These are phyloP conservation scores for Hirtodrosophila alboralis DNA, from an alignment of 2,888 invertebrate species.

Conservation along the genomic window DNA sequence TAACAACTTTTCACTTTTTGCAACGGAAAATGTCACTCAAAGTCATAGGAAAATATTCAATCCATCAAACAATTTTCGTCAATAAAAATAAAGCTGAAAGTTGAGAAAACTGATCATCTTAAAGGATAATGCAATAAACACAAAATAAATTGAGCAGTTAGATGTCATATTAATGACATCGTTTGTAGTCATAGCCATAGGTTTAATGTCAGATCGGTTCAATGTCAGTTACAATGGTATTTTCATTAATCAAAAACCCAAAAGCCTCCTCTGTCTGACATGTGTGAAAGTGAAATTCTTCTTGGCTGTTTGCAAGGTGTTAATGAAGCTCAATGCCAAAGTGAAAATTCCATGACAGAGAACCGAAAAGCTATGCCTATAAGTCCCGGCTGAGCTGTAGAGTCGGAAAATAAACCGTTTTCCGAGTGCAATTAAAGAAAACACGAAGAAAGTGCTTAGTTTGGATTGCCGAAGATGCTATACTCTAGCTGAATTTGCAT, in stretches of 20 bases:
- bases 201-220: conserved; percentile 44
- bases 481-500: no score
- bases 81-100: conserved; percentile 12
- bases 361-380: conserved; percentile 15
- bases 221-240: conserved; percentile 31
- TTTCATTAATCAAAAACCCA: conserved; percentile 47
- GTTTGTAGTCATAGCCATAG: conserved; percentile 22
- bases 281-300: conserved; percentile 73
- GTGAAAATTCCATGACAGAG: conserved; percentile 61
- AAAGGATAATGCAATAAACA: conserved; percentile 45
- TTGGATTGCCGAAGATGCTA: no score
- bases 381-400: conserved; percentile 10
- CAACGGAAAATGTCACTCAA: conserved; percentile 77
- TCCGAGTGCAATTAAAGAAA: no score
- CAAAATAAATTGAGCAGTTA: conserved; percentile 53
- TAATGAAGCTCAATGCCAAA: conserved; percentile 62
- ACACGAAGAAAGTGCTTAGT: no score
- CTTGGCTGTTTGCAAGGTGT: conserved; percentile 36
- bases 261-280: conserved; percentile 16
- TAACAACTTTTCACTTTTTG: conserved; percentile 76
- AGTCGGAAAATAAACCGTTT: no score
- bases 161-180: conserved; percentile 54
- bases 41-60: conserved; percentile 55
- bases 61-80: conserved; percentile 29
- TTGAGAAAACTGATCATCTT: conserved; percentile 13